phyloP scores from a whole-genome alignment of 2,113 vertebrate species.

The Nothocercus julius region DNA sequence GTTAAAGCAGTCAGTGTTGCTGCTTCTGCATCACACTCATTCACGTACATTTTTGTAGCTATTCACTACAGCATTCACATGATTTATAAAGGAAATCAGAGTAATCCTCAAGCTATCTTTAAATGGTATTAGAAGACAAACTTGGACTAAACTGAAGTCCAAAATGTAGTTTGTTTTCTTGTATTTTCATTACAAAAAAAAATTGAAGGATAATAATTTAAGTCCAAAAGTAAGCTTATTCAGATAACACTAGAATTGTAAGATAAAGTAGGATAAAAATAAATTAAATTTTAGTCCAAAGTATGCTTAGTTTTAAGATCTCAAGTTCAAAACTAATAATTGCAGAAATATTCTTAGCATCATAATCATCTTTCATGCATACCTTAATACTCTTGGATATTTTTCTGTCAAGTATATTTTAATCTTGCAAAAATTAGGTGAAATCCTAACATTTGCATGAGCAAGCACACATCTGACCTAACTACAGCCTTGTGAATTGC shows the following conservation, averaged over 20 bases:
- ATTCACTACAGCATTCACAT: not conserved
- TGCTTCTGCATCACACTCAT: not conserved
- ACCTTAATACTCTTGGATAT: not conserved
- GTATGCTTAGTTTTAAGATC: not conserved
- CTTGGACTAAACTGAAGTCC: not conserved
- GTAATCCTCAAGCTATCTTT: slow-evolving; percentile 2
- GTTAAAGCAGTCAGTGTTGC: not conserved
- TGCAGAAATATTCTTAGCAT: not conserved
- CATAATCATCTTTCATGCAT: not conserved
- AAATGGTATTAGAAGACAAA: slow-evolving; percentile 9
- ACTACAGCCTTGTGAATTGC: not conserved
- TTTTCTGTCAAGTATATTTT: not conserved
- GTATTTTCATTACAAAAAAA: not conserved
- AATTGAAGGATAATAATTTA: not conserved
- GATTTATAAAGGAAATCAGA: slow-evolving; percentile 15
- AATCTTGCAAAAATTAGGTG: not conserved
- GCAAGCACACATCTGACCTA: not conserved
- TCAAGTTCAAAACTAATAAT: not conserved
- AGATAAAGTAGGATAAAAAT: not conserved
- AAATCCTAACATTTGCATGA: not conserved
- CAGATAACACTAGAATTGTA: not conserved
- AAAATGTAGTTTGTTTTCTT: not conserved
- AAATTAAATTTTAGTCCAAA: not conserved
- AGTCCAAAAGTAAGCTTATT: not conserved
- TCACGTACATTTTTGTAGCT: not conserved